Evolutionary conservation across 1,140 invertebrate genomes (phyloP), one percentile per base, ranked within the genome.

Genomic region (Oreohelix idahoensis): DNA sequence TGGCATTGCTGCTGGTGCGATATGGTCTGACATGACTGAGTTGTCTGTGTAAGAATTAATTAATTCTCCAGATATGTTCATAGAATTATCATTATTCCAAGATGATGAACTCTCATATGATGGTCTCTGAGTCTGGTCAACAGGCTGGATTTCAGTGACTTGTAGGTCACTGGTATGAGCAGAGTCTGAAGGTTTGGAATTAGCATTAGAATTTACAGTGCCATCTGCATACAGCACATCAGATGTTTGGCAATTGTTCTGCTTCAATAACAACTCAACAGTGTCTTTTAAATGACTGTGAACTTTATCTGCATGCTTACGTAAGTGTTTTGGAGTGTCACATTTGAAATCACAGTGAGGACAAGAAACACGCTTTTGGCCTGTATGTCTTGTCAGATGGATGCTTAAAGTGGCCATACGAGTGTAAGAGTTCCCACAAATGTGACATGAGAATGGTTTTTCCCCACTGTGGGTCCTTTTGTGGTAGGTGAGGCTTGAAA

Each of bases 371-470:
- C 66, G 79, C 49, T 85, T 83, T 39, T 78, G 78, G 1, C 84
- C 81, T 29, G 81, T 73, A 70, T 84, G 83, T 26, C 71, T 81
- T 1, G 51, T 78, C 20, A 84, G 66, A 39, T 86, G 85, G 20
- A 58, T 58, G 8, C 51, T 84, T n/a, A 86, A 51, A 26, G 84
- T 71, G 23, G 79, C 78, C 11, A 70, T 81, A 38, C 79, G 73
- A 15, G 83, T 83, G 82, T 83, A 86, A 10, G 75, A 36, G 0
- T 74, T 74, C 1, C 83, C 83, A 45, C 85, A 86, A 4, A 80
- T 78, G 15, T 83, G 79, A 69, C 85, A 86, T 11, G 63, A 79
- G 66, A 83, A 86, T 26, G 83, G 83, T 66, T 82, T 79, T 51
- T 84, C 85, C 15, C 80, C 80, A 29, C 53, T 85, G 66, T 85